phyloP scores from a whole-genome alignment of 2,113 vertebrate genomes.

The Falcunculus frontatus region DNA sequence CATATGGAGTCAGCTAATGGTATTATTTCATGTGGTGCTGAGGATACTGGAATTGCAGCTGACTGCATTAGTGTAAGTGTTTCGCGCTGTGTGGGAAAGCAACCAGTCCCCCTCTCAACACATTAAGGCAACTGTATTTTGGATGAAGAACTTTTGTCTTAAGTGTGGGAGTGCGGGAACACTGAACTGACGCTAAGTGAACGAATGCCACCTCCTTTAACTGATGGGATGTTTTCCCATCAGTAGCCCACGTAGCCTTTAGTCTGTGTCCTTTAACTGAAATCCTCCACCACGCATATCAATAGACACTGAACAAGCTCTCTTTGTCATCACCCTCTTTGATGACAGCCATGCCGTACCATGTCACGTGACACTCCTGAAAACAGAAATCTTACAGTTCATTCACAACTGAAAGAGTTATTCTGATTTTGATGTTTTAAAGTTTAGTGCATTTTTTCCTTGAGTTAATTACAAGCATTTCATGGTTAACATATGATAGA shows the following conservation, averaged over 20 bases:
- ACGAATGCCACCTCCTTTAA: background rate
- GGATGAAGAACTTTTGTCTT: background rate
- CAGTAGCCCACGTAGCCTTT: fast-evolving
- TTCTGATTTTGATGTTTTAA: background rate
- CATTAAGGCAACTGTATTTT: background rate
- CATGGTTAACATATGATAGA: background rate
- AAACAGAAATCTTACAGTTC: background rate
- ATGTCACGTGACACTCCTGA: background rate
- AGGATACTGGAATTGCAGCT: background rate
- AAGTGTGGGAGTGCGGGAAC: background rate
- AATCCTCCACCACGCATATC: background rate
- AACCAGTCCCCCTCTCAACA: background rate
- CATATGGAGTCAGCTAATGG: background rate
- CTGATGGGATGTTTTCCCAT: background rate
- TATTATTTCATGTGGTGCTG: background rate
- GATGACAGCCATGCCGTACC: background rate
- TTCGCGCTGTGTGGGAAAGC: background rate
- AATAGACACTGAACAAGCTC: background rate
- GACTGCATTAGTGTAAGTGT: background rate
- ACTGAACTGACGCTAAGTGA: background rate
- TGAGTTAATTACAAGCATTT: background rate
- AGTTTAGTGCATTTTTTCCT: background rate
- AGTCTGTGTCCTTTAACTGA: background rate
- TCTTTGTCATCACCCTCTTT: background rate
- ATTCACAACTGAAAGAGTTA: background rate